Evolutionary conservation across 2,797 vertebrate genomes (phyloP).

Genomic region (Astyanax mexicanus): DNA sequence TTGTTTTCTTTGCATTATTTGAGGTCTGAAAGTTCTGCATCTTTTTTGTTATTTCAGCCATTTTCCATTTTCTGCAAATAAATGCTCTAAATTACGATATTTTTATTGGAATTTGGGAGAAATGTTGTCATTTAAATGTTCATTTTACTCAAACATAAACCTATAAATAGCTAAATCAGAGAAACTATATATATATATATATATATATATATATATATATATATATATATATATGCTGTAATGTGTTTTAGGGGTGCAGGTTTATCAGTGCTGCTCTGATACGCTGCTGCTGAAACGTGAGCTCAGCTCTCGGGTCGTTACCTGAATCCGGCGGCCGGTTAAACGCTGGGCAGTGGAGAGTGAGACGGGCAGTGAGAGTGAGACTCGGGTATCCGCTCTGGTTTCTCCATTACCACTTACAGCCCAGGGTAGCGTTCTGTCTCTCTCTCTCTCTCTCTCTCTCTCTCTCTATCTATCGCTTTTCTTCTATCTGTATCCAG

Average conservation of each 20-base stretch:
- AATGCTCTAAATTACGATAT: too few relatives aligned
- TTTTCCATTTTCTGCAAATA: too few relatives aligned
- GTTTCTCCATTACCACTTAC: not conserved
- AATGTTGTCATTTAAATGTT: too few relatives aligned
- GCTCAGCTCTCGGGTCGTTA: conserved; percentile 50
- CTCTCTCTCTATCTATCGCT: not conserved
- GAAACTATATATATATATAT: too few relatives aligned
- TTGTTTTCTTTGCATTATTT: too few relatives aligned
- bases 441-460: not conserved
- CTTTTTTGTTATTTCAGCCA: too few relatives aligned
- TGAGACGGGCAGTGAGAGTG: conserved; percentile 44
- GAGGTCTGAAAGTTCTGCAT: too few relatives aligned
- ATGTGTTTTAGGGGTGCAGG: not conserved
- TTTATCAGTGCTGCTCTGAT: not conserved
- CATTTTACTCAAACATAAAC: too few relatives aligned
- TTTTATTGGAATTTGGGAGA: too few relatives aligned
- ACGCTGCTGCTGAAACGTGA: conserved; percentile 52
- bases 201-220: too few relatives aligned
- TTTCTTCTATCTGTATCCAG: not conserved
- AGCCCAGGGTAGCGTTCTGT: not conserved
- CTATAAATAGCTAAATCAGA: too few relatives aligned
- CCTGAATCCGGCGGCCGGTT: conserved; percentile 63
- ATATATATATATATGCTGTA: not conserved
- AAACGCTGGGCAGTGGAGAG: conserved; percentile 72
- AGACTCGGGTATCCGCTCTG: conserved; percentile 30